A percentile compares a stretch with the other conserved stretches of the same genome.
Evolutionary conservation across 2,797 vertebrate genomes (phyloP).

Genomic region (Sebastes taczanowskii): DNA sequence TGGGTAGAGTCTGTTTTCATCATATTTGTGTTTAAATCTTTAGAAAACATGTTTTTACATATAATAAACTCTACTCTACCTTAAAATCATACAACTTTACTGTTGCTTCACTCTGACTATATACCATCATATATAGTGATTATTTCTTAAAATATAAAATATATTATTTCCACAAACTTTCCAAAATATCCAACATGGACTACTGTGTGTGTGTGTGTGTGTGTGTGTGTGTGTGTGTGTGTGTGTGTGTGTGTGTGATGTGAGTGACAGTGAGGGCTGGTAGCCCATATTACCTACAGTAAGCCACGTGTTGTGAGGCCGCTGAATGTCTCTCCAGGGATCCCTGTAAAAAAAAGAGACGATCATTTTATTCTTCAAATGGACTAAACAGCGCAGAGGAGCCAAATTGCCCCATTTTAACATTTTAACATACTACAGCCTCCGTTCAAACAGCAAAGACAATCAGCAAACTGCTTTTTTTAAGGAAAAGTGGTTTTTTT

Average conservation of each 20-base stretch:
- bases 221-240: no score
- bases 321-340: constrained; percentile 61
- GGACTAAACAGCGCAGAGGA: constrained; percentile 5
- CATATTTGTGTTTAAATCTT: not conserved
- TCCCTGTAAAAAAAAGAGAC: constrained; percentile 63
- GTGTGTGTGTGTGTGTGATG: not conserved
- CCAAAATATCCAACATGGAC: not conserved
- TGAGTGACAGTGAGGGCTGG: constrained; percentile 16
- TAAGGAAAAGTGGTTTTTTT: not conserved
- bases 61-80: not conserved
- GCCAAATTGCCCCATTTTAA: constrained; percentile 1
- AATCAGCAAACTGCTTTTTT: not conserved
- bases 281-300: constrained; percentile 32
- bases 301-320: constrained; percentile 65
- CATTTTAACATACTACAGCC: not conserved
- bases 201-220: not conserved
- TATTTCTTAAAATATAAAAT: not conserved
- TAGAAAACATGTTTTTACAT: not conserved
- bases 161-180: not conserved
- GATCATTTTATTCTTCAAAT: constrained; percentile 43
- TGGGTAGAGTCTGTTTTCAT: not conserved
- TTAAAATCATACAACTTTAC: not conserved
- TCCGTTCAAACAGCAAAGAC: not conserved
- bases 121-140: not conserved
- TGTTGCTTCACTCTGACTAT: no score